These are phyloP conservation scores for Rhabdomys pumilio DNA, from an alignment of 2,797 vertebrate genomes.

Conservation along the genomic window DNA sequence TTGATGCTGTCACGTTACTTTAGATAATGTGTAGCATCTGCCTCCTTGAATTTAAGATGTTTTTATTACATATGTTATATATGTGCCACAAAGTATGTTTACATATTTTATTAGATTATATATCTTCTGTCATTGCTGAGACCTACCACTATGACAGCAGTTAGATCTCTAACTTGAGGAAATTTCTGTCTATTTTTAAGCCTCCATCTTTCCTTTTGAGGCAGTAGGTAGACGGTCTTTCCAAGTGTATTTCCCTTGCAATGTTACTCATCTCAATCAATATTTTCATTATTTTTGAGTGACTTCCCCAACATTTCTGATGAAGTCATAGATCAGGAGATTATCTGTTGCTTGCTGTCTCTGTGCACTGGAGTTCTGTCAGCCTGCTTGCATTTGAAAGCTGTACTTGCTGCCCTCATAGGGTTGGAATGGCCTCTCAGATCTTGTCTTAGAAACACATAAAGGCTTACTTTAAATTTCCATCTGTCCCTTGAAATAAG, in stretches of 20 bases:
- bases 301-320: constrained; percentile 34
- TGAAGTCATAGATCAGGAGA: constrained; percentile 16
- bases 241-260: background rate
- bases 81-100: background rate
- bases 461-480: background rate
- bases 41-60: background rate
- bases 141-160: background rate
- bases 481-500: constrained; percentile 41
- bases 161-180: background rate
- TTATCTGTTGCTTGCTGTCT: background rate
- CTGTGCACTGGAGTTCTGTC: background rate
- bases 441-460: constrained; percentile 47
- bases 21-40: constrained; percentile 34
- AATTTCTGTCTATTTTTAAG: background rate
- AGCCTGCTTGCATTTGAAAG: constrained; percentile 49
- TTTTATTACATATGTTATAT: constrained; percentile 29
- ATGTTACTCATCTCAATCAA: background rate
- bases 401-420: background rate
- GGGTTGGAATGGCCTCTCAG: background rate
- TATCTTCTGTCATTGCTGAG: constrained; percentile 35
- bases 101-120: background rate
- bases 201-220: background rate
- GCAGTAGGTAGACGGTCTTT: background rate
- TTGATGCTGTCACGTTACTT: background rate
- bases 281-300: constrained; percentile 1